Evolutionary conservation across 2,113 vertebrate species (phyloP).

Genomic region (Tragulus kanchil): DNA sequence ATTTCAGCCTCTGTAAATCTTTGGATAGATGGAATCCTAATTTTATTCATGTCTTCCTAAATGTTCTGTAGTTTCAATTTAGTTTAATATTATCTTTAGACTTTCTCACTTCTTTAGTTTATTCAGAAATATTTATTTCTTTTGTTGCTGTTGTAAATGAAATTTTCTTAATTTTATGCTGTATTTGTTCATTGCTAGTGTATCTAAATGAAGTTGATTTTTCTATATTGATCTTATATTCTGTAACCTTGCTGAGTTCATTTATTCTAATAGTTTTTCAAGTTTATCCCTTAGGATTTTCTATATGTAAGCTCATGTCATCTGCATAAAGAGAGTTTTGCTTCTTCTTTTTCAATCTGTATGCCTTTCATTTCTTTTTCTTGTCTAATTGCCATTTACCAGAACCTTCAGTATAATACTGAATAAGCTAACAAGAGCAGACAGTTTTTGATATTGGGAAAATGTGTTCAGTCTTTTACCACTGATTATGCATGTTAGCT

Average conservation of each 20-base stretch:
- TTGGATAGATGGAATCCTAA: slow-evolving; percentile 23
- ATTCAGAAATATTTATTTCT: slow-evolving; percentile 37
- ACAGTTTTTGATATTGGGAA: neutral
- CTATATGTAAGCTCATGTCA: neutral
- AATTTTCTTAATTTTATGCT: slow-evolving; percentile 45
- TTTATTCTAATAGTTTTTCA: neutral
- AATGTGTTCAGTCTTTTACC: neutral
- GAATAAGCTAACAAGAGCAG: neutral
- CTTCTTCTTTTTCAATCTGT: neutral
- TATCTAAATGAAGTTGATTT: slow-evolving; percentile 38
- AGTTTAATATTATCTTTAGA: slow-evolving; percentile 34
- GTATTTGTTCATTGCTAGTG: neutral
- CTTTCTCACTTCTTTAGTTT: neutral
- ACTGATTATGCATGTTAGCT: neutral
- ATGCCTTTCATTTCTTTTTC: neutral
- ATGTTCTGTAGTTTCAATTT: neutral
- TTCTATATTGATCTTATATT: neutral
- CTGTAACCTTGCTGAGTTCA: neutral
- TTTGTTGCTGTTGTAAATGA: neutral
- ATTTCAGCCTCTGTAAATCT: slow-evolving; percentile 15
- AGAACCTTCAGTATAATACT: neutral
- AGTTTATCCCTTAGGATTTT: slow-evolving; percentile 12
- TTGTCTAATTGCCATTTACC: neutral
- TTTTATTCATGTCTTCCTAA: neutral
- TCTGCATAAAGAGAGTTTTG: slow-evolving; percentile 16